Percentiles rank a stretch among this genome's conserved stretches.
Evolutionary conservation across 1,140 invertebrate genomes (phyloP).

Genomic region (Mycetomoellerius zeteki): DNA sequence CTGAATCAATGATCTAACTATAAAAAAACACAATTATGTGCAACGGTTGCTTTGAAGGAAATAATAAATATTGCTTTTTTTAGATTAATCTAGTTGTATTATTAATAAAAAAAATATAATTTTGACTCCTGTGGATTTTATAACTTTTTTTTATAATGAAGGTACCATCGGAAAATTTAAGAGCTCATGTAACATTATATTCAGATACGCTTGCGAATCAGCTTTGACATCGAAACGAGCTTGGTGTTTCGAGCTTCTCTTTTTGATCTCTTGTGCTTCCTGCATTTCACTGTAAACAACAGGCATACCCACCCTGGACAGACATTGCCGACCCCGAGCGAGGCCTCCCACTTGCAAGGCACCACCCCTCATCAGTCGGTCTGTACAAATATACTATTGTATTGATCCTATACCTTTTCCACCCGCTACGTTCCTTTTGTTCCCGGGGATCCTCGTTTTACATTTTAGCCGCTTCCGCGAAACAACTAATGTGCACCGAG

Average conservation of each 20-base stretch:
- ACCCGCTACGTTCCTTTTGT: conserved; percentile 80
- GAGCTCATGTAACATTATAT: conserved; percentile 44
- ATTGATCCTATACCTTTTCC: conserved; percentile 81
- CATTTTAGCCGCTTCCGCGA: conserved; percentile 83
- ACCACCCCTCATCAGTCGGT: conserved; percentile 81
- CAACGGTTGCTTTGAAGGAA: not conserved
- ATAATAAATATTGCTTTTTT: not conserved
- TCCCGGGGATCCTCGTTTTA: conserved; percentile 78
- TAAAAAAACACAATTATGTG: not conserved
- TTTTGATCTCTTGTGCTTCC: conserved; percentile 58
- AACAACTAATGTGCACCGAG: conserved; percentile 83
- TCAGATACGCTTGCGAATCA: conserved; percentile 32
- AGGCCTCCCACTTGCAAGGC: conserved; percentile 77
- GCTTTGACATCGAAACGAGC: conserved; percentile 41
- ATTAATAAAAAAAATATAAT: not conserved
- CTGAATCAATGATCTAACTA: not conserved
- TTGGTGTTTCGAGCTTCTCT: conserved; percentile 60
- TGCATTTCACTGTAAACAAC: conserved; percentile 76
- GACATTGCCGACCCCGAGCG: conserved; percentile 69
- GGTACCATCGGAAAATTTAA: conserved; percentile 23
- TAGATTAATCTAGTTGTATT: not conserved
- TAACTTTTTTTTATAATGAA: not conserved
- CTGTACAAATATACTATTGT: conserved; percentile 84
- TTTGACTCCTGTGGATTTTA: not conserved
- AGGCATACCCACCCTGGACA: conserved; percentile 66